Conservation (phyloP, 2,797 vertebrate species). For the Neosilurus mollespiculum region DNA sequence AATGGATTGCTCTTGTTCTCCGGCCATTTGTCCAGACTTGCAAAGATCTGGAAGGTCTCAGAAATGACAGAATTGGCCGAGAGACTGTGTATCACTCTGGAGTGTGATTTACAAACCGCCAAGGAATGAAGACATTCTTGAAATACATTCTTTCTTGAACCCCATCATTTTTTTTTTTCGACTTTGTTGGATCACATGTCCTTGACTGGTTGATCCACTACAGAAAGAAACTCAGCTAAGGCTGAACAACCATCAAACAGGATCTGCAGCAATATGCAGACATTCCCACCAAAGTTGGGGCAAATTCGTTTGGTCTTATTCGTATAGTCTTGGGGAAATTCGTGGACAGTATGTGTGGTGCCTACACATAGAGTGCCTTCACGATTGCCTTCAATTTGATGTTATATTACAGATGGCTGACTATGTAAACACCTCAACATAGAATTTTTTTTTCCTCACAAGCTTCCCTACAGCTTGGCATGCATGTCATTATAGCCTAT, state of each 20-base stretch:
- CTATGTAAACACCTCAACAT: background rate
- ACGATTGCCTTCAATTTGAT: background rate
- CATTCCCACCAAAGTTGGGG: no score
- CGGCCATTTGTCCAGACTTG: conserved; percentile 10
- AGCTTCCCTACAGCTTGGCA: background rate
- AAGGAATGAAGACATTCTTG: background rate
- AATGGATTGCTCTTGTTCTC: conserved; percentile 18
- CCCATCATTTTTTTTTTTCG: background rate
- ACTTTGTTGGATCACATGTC: background rate
- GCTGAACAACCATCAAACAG: no score
- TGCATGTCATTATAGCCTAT: background rate
- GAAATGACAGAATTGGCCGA: background rate
- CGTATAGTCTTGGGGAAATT: background rate
- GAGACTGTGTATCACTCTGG: background rate
- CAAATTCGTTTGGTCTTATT: no score
- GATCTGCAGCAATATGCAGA: background rate
- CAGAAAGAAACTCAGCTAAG: background rate
- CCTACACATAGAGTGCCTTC: background rate
- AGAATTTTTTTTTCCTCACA: background rate
- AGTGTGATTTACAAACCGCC: background rate
- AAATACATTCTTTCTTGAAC: background rate
- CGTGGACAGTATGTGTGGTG: no score
- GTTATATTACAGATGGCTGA: background rate
- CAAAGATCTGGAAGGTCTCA: conserved; percentile 15
- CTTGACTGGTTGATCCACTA: background rate